Evolutionary conservation across 2,113 vertebrate species (phyloP).

Genomic region (Bungarus multicinctus): DNA sequence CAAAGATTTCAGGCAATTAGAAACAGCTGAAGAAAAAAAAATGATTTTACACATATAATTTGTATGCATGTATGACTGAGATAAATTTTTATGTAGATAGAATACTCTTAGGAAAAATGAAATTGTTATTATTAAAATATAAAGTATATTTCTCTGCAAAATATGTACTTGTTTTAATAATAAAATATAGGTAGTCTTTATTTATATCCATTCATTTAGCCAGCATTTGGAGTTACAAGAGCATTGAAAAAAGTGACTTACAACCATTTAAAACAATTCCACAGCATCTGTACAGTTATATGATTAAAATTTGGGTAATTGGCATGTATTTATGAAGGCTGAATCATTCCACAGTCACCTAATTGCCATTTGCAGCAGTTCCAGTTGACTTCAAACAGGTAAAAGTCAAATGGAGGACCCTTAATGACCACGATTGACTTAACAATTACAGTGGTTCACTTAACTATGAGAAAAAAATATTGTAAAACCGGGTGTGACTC

Average conservation of each 20-base stretch:
- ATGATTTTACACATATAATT: neutral
- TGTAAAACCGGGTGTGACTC: neutral
- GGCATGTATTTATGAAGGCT: neutral
- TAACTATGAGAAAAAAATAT: neutral
- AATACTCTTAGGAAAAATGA: neutral
- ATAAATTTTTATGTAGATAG: neutral
- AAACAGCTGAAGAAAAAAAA: neutral
- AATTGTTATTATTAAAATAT: neutral
- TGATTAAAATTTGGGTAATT: neutral
- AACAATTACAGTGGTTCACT: neutral
- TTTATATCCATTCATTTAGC: neutral
- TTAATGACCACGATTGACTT: neutral
- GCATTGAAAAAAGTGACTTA: neutral
- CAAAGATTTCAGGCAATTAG: neutral
- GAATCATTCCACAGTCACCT: neutral
- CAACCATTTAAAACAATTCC: neutral
- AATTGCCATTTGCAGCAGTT: neutral
- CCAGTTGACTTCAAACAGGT: neutral
- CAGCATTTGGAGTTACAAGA: neutral
- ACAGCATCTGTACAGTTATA: neutral
- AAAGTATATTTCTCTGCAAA: neutral
- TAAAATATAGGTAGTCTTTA: neutral
- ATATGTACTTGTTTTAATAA: neutral
- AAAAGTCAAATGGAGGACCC: neutral
- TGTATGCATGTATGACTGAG: neutral